phyloP scores from a whole-genome alignment of 1,140 invertebrate genomes.

The Pseudomyrmex sp. region DNA sequence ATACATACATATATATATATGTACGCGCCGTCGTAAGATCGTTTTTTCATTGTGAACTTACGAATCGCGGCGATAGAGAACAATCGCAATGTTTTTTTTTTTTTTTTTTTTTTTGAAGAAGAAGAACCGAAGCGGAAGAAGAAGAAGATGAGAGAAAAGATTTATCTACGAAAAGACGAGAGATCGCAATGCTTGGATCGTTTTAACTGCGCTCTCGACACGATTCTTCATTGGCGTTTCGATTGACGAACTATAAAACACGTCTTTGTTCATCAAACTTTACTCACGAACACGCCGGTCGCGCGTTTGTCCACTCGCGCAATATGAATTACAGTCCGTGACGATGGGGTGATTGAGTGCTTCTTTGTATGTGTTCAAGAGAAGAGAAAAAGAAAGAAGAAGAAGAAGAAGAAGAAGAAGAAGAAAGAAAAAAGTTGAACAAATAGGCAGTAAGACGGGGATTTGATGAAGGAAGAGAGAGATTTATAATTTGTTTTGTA shows the following conservation, averaged over 20 bases:
- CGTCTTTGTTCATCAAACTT: constrained; percentile 7
- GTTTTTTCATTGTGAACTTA: constrained; percentile 5
- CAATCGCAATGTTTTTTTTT: neutral
- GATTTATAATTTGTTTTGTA: constrained; percentile 71
- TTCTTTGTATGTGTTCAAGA: constrained; percentile 1
- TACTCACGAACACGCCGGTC: constrained; percentile 14
- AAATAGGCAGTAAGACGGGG: constrained; percentile 23
- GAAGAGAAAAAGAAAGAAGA: neutral
- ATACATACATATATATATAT: neutral
- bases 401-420: too few relatives aligned
- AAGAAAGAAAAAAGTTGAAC: constrained; percentile 17
- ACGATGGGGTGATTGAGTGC: neutral
- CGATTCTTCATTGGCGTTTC: constrained; percentile 9
- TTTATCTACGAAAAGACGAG: neutral
- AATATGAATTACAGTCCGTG: constrained; percentile 1
- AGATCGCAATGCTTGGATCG: constrained; percentile 7
- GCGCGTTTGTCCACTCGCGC: constrained; percentile 32
- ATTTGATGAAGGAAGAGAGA: constrained; percentile 44
- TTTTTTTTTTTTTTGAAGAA: neutral
- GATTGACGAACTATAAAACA: neutral
- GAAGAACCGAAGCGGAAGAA: constrained; percentile 1
- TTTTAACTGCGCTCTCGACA: neutral
- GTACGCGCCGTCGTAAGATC: constrained; percentile 24
- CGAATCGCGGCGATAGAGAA: constrained; percentile 28
- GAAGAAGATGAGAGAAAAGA: neutral